phyloP scores from a whole-genome alignment of 1,140 invertebrate genomes.

The Temnothorax nylanderi region DNA sequence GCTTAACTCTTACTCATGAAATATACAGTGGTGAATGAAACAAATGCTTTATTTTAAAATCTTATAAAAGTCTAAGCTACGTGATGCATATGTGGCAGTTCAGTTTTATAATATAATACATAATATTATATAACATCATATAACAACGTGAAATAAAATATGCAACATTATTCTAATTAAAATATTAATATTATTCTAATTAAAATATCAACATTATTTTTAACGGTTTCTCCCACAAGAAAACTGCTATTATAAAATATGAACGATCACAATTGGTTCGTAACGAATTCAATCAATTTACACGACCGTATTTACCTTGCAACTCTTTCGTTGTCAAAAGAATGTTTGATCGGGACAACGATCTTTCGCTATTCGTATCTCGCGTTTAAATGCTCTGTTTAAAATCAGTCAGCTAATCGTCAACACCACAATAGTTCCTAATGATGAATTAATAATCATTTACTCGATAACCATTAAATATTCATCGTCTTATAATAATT shows the following conservation, averaged over 20 bases:
- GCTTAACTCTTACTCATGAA: neutral
- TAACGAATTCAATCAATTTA: slow-evolving; percentile 8
- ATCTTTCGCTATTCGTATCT: neutral
- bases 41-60: slow-evolving; percentile 1
- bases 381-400: slow-evolving; percentile 1
- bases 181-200: slow-evolving; percentile 16
- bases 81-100: slow-evolving; percentile 30
- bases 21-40: slow-evolving; percentile 8
- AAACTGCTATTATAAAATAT: slow-evolving; percentile 17
- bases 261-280: neutral
- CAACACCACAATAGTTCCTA: neutral
- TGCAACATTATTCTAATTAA: neutral
- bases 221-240: neutral
- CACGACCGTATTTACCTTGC: neutral
- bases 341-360: neutral
- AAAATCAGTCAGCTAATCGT: neutral
- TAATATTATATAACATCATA: neutral
- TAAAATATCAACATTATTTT: slow-evolving; percentile 22
- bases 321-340: neutral
- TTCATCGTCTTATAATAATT: neutral
- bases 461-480: neutral
- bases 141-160: slow-evolving; percentile 6
- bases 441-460: neutral
- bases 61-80: slow-evolving; percentile 17
- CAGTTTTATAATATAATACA: slow-evolving; percentile 17